Evolutionary conservation across 2,797 vertebrate genomes (phyloP), one percentile per base, ranked within the genome.

Genomic region (Acanthis flammea): DNA sequence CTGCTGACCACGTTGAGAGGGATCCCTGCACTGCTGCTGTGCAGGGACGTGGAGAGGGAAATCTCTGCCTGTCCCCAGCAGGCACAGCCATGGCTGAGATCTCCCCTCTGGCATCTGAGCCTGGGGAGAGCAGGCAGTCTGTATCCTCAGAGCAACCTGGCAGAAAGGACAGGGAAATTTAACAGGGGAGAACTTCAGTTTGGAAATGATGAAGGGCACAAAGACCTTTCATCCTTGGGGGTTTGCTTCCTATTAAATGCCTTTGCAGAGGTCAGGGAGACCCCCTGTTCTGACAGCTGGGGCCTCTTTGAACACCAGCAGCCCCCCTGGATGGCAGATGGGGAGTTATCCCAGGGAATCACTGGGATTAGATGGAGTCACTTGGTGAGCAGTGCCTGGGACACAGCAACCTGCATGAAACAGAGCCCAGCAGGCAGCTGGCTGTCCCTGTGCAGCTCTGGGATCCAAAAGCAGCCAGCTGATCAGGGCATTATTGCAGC

Each of bases 301-400:
- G 25, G 44, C 28, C 66, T 48, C 57, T 61, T 75, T 44, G 51
- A 54, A 61, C 87, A 22, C 48, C 77, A 48, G 1, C 23, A 66
- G 7, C 31, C 22, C 18, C 33, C 18, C 44, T n/a, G 0, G 0
- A 16, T 30, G 45, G 27, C 25, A 9, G 4, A 5, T 10, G 27
- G 68, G 50, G 57, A 70, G 41, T 33, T 62, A 13, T 30, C 58
- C 10, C 31, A 70, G 63, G 42, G 35, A 45, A 50, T 12, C 41
- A 10, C 45, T 58, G n/a, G 53, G 4, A 22, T 45, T 37, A 45
- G 37, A 39, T 6, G 62, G 58, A 93, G 70, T 70, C 58, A n/a
- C 48, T 30, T 12, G 7, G 10, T 5, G 47, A 77, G 50, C 31
- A 79, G 60, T 7, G 71, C 41, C 77, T 76, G 54, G 83, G 60